Conservation (phyloP, 2,888 invertebrate genomes). For the Trichopria drosophilae region DNA sequence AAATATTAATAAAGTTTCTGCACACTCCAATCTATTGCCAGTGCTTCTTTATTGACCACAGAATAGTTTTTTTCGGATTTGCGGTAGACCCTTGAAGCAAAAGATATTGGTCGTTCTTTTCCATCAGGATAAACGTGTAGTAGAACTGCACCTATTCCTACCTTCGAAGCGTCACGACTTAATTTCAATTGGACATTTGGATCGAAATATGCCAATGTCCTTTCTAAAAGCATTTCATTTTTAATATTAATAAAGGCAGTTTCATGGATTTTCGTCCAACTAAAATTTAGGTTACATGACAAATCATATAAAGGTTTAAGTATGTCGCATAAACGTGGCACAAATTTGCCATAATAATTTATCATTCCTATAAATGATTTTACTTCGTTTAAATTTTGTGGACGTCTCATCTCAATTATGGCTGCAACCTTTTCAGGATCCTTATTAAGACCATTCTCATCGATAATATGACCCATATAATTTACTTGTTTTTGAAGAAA, state of each 20-base stretch:
- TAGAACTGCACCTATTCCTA: constrained; percentile 42
- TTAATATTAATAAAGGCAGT: constrained; percentile 45
- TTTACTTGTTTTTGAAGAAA: constrained; percentile 37
- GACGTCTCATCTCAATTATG: constrained; percentile 40
- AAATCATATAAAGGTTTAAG: constrained; percentile 44
- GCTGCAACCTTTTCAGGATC: constrained; percentile 43
- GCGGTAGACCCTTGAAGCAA: constrained; percentile 41
- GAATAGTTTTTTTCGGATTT: constrained; percentile 46
- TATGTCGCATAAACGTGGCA: constrained; percentile 41
- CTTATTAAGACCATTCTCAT: constrained; percentile 46
- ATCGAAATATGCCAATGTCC: constrained; percentile 5
- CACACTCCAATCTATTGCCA: constrained; percentile 47
- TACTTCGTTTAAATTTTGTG: constrained; percentile 37
- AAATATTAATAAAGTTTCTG: constrained; percentile 48
- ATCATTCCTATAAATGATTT: constrained; percentile 46
- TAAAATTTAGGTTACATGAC: constrained; percentile 32
- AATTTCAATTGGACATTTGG: not conserved
- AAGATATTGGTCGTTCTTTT: constrained; percentile 39
- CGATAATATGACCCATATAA: constrained; percentile 47
- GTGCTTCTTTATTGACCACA: constrained; percentile 45
- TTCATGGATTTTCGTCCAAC: constrained; percentile 33
- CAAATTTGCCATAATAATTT: constrained; percentile 53
- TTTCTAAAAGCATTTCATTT: no score
- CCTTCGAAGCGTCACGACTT: constrained; percentile 11
- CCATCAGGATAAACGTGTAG: constrained; percentile 38